phyloP scores from a whole-genome alignment of 2,888 invertebrate genomes.

The Drosophila austrosaltans region DNA sequence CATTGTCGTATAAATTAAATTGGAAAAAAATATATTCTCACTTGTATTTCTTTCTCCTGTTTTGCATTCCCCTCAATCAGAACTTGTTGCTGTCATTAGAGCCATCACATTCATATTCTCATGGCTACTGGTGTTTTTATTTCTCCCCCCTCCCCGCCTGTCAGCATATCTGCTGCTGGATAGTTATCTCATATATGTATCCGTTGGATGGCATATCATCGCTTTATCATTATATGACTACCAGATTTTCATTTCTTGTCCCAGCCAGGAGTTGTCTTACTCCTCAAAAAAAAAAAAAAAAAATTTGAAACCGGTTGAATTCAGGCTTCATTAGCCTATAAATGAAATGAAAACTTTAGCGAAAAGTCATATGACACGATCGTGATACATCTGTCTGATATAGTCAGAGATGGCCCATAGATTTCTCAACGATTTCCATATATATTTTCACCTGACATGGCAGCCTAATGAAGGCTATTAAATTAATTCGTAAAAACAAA shows the following conservation, averaged over 20 bases:
- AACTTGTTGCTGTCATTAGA: slow-evolving; percentile 40
- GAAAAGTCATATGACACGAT: slow-evolving; percentile 51
- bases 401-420: slow-evolving; percentile 18
- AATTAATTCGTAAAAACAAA: slow-evolving; percentile 66
- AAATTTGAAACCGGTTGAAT: slow-evolving; percentile 54
- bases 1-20: not conserved
- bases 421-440: slow-evolving; percentile 52
- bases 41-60: not conserved
- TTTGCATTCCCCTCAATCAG: not conserved
- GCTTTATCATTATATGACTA: slow-evolving; percentile 58
- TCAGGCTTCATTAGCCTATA: slow-evolving; percentile 59
- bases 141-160: slow-evolving; percentile 41
- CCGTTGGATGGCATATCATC: slow-evolving; percentile 56
- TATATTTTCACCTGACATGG: slow-evolving; percentile 20
- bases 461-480: slow-evolving; percentile 64
- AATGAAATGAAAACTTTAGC: slow-evolving; percentile 22
- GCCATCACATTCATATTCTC: slow-evolving; percentile 35
- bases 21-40: not conserved
- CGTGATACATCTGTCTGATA: slow-evolving; percentile 33
- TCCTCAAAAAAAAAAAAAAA: slow-evolving; percentile 1
- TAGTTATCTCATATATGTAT: slow-evolving; percentile 56
- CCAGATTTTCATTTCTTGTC: slow-evolving; percentile 42
- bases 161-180: slow-evolving; percentile 40
- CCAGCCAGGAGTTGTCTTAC: slow-evolving; percentile 19
- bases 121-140: slow-evolving; percentile 45